Base-by-base conservation (phyloP, 1,140 invertebrate genomes). In the Zaprionus taronus region DNA sequence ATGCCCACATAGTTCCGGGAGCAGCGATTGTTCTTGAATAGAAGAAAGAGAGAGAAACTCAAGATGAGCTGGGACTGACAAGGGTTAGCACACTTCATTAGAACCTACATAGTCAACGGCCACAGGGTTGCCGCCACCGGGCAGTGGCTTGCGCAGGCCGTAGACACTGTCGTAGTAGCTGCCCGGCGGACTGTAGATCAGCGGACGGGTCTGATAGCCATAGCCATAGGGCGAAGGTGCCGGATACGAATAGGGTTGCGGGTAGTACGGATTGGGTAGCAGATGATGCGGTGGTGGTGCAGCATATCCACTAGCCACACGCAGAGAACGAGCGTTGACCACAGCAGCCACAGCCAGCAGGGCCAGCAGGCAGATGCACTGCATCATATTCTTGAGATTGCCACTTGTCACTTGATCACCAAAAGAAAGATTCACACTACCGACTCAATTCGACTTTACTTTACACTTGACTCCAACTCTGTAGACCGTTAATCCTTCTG, bases 51-150 rank as follows among this genome's bases (percentile, higher is more conserved):
- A 12, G 1, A 56, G 36, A 44, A 15, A 44, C 5, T 12, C 20
- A 41, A 36, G 38, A 9, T 36, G 20, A 38, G 12, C 12, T 44
- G 28, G 20, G 9, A 15, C 20, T 47, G 26, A 28, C 26, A 12
- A 44, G 28, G 31, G 17, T 26, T 6, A 17, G 1, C n/a, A n/a
- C 14, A n/a, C 14, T 4, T 4, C 14, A 17, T 4, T 7, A 5
- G 0, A 5, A 87, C 90, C 68, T 71, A 92, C 91, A 72, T 91
- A 86, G 49, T 93, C 87, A 6, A 91, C 77, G 11, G 90, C 77
- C 0, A 93, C 79, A 1, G 92, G 89, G 14, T 77, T 61, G 12
- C 93, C 93, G n/a, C 92, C 92, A 17, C 93, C 93, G 11, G 92
- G 93, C 24, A 93, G 79, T 1, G 77, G 67, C 15, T 79, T 69